Evolutionary conservation across 1,140 invertebrate species (phyloP).

Genomic region (Drosophila takahashii): DNA sequence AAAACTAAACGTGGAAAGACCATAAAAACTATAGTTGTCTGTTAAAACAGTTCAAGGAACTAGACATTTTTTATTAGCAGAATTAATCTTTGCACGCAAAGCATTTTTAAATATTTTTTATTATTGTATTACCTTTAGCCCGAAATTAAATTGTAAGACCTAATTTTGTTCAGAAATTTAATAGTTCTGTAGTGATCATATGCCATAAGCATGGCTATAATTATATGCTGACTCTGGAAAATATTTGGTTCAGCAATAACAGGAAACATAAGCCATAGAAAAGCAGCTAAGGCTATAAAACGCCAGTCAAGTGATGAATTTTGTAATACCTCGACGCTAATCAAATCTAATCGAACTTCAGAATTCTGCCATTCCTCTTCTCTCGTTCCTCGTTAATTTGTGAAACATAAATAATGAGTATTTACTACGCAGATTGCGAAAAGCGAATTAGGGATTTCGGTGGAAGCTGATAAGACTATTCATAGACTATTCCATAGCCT

Average conservation of each 20-base stretch:
- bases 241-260: background rate
- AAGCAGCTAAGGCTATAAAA: constrained; percentile 15
- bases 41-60: background rate
- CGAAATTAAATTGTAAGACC: too few relatives aligned
- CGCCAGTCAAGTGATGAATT: background rate
- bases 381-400: background rate
- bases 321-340: constrained; percentile 11
- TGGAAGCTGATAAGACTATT: constrained; percentile 31
- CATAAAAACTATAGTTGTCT: background rate
- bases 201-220: background rate
- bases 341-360: constrained; percentile 27
- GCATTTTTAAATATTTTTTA: background rate
- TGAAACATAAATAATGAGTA: constrained; percentile 36
- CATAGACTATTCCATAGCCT: constrained; percentile 5
- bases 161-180: too few relatives aligned
- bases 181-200: background rate
- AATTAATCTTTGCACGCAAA: background rate
- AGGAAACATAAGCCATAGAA: constrained; percentile 12
- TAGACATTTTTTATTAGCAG: background rate
- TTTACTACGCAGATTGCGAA: constrained; percentile 41
- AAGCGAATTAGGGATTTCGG: constrained; percentile 34
- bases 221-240: background rate
- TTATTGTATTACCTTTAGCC: too few relatives aligned
- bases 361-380: constrained; percentile 1
- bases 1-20: background rate